phyloP scores from a whole-genome alignment of 2,888 invertebrate genomes.

The Amphipyra tragopoginis region DNA sequence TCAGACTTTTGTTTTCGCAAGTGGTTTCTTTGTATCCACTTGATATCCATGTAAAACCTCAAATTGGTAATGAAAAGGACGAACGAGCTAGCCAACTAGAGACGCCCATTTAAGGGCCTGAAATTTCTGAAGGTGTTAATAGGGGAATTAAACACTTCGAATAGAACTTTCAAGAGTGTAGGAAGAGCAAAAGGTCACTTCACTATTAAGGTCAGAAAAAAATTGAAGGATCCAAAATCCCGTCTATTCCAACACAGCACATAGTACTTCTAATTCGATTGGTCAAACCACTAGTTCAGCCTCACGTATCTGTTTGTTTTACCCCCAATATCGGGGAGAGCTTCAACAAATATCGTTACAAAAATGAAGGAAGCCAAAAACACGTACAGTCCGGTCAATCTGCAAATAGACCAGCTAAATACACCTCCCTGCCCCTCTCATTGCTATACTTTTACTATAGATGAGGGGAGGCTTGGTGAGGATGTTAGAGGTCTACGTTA shows the following conservation, averaged over 20 bases:
- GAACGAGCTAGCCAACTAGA: too few relatives aligned
- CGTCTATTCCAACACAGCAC: neutral
- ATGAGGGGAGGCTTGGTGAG: neutral
- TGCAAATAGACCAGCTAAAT: slow-evolving; percentile 47
- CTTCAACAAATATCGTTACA: slow-evolving; percentile 59
- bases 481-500: slow-evolving; percentile 21
- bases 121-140: too few relatives aligned
- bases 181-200: neutral
- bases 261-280: slow-evolving; percentile 46
- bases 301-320: slow-evolving; percentile 50
- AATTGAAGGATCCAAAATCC: too few relatives aligned
- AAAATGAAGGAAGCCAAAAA: slow-evolving; percentile 62
- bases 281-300: slow-evolving; percentile 37
- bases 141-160: too few relatives aligned
- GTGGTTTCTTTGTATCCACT: too few relatives aligned
- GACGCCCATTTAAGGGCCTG: too few relatives aligned
- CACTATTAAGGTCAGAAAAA: neutral
- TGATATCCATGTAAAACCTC: too few relatives aligned
- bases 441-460: neutral
- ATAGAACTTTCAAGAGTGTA: too few relatives aligned
- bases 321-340: slow-evolving; percentile 52
- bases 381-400: slow-evolving; percentile 56
- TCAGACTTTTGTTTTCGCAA: too few relatives aligned
- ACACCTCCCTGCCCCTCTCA: slow-evolving; percentile 21
- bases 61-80: too few relatives aligned